These are phyloP conservation scores for Herpailurus yagouaroundi DNA, from an alignment of 2,113 vertebrate genomes.

Conservation along the genomic window DNA sequence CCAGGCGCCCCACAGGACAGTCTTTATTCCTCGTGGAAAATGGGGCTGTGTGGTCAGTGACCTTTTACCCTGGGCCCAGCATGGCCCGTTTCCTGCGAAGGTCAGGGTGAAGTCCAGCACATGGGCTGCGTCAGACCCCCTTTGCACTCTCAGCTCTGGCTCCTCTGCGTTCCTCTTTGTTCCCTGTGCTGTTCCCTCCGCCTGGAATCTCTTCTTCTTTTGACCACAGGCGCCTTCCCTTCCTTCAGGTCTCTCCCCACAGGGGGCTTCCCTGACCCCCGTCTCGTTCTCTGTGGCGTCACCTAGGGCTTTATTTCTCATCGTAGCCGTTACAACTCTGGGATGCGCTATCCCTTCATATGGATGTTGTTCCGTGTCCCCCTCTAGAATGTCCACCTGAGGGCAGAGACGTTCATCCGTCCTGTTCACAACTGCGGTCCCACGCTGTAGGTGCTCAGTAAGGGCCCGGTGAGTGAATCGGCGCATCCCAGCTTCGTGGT, in stretches of 20 bases:
- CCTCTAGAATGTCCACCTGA: fast-evolving
- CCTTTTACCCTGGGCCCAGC: not conserved
- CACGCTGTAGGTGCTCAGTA: not conserved
- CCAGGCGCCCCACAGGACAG: too few species aligned
- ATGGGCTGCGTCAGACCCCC: not conserved
- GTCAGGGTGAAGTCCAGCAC: not conserved
- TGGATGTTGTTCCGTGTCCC: fast-evolving
- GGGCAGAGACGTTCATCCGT: not conserved
- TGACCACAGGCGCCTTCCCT: not conserved
- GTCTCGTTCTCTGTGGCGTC: not conserved
- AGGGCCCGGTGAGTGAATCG: not conserved
- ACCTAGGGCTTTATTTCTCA: not conserved
- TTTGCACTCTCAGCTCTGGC: not conserved
- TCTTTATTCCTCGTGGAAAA: not conserved
- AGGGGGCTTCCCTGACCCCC: not conserved
- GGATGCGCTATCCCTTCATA: too few species aligned
- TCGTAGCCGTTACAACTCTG: not conserved
- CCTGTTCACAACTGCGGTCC: not conserved
- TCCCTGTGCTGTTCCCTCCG: not conserved
- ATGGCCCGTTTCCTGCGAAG: not conserved
- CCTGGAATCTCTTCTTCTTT: not conserved
- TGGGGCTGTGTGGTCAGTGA: not conserved
- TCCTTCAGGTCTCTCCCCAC: not conserved
- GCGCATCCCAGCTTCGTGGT: fast-evolving
- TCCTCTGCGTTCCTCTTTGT: not conserved